Percentiles rank a stretch among this genome's conserved stretches.
Conservation (phyloP, 2,888 invertebrate species). For the Piscicola geometra region DNA sequence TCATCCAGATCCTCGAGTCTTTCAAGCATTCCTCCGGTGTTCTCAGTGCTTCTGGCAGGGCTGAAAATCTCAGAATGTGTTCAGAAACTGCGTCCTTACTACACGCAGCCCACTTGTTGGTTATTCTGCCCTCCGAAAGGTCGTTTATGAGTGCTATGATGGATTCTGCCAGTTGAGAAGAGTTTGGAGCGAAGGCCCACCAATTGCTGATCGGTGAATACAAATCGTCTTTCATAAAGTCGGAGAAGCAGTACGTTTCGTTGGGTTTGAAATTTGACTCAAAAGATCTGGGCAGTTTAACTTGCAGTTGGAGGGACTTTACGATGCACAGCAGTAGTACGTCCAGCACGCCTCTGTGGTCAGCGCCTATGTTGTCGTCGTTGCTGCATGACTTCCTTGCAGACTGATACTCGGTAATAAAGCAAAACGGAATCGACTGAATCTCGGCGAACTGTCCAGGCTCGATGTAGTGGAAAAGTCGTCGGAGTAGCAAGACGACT, state of each 20-base stretch:
- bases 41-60: slow-evolving; percentile 71
- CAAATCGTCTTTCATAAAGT: background rate
- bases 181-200: slow-evolving; percentile 81
- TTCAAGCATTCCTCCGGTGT: slow-evolving; percentile 73
- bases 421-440: slow-evolving; percentile 62
- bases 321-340: slow-evolving; percentile 84
- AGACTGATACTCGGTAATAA: background rate
- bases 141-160: slow-evolving; percentile 82
- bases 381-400: slow-evolving; percentile 29
- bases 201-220: slow-evolving; percentile 60
- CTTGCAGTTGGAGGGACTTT: slow-evolving; percentile 82
- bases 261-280: slow-evolving; percentile 48
- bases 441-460: slow-evolving; percentile 76
- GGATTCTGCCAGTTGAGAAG: slow-evolving; percentile 77
- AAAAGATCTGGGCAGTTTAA: slow-evolving; percentile 67
- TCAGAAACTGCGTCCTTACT: slow-evolving; percentile 83
- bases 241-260: background rate
- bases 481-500: slow-evolving; percentile 76
- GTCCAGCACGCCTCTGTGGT: slow-evolving; percentile 72
- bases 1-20: slow-evolving; percentile 79
- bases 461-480: slow-evolving; percentile 83
- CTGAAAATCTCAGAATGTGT: slow-evolving; percentile 76
- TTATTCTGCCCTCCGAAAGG: slow-evolving; percentile 78
- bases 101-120: slow-evolving; percentile 77
- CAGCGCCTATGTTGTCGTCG: slow-evolving; percentile 56